A percentile compares a stretch with the other conserved stretches of the same genome.
Conservation (phyloP, 2,888 invertebrate genomes). For the Gastrophysa polygoni region DNA sequence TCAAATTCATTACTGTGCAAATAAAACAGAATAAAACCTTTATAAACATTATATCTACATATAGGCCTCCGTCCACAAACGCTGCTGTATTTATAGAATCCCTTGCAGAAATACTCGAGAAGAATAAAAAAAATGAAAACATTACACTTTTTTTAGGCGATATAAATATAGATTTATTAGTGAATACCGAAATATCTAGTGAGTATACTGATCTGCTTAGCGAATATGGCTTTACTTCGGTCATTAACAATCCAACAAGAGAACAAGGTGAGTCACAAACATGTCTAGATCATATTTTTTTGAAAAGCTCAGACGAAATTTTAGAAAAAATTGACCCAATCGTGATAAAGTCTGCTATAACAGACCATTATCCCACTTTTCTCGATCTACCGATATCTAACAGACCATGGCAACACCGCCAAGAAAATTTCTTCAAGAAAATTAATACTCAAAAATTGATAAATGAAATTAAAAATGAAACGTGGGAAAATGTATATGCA, state of each 20-base stretch:
- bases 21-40: too few species aligned
- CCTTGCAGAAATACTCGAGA: too few species aligned
- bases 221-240: not conserved
- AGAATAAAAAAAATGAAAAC: too few species aligned
- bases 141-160: too few species aligned
- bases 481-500: not conserved
- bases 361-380: not conserved
- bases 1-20: too few species aligned
- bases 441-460: too few species aligned
- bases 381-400: not conserved
- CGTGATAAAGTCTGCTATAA: not conserved
- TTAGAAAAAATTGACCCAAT: not conserved
- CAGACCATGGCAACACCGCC: not conserved
- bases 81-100: too few species aligned
- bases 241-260: constrained; percentile 2
- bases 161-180: too few species aligned
- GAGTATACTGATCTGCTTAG: not conserved
- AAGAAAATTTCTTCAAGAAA: not conserved
- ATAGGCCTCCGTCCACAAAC: too few species aligned
- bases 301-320: not conserved
- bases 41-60: too few species aligned
- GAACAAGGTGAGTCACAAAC: not conserved
- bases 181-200: not conserved
- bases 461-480: not conserved
- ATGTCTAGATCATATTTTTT: not conserved